These are phyloP conservation scores for Temnopleurus reevesii DNA, from an alignment of 53 echinoderm and acorn worm genomes.

Conservation along the genomic window DNA sequence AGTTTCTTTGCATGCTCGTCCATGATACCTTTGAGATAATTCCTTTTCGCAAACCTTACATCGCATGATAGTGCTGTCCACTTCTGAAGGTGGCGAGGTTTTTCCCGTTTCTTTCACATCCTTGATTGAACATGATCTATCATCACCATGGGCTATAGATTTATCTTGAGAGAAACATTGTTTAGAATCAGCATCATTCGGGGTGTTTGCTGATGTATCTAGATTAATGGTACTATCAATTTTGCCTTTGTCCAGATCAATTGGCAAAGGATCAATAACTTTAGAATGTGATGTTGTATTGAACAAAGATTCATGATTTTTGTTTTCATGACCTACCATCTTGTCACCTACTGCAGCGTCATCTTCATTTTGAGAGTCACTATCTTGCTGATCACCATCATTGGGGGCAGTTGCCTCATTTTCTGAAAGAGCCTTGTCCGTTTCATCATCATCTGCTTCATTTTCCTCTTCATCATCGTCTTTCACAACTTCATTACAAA, in stretches of 20 bases:
- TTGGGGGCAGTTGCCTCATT: background rate
- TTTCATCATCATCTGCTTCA: background rate
- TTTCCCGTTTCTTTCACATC: background rate
- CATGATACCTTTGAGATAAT: background rate
- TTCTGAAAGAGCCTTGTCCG: background rate
- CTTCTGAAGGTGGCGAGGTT: background rate
- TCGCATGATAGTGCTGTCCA: background rate
- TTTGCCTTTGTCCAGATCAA: background rate
- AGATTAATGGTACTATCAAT: too few relatives aligned
- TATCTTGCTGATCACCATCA: background rate
- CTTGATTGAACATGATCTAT: too few relatives aligned
- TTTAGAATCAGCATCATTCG: too few relatives aligned
- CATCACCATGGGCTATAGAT: background rate
- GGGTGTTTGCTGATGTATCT: too few relatives aligned
- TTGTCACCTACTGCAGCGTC: background rate
- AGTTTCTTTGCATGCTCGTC: background rate
- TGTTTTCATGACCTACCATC: background rate
- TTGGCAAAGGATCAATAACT: background rate
- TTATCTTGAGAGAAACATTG: background rate
- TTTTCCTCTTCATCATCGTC: background rate
- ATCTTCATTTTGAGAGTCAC: background rate
- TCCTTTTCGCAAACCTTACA: conserved; percentile 6
- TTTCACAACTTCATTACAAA: background rate
- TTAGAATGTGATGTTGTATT: too few relatives aligned
- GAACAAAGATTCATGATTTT: too few relatives aligned